Conservation (phyloP, 2,113 vertebrate species). For the Notothenia coriiceps region DNA sequence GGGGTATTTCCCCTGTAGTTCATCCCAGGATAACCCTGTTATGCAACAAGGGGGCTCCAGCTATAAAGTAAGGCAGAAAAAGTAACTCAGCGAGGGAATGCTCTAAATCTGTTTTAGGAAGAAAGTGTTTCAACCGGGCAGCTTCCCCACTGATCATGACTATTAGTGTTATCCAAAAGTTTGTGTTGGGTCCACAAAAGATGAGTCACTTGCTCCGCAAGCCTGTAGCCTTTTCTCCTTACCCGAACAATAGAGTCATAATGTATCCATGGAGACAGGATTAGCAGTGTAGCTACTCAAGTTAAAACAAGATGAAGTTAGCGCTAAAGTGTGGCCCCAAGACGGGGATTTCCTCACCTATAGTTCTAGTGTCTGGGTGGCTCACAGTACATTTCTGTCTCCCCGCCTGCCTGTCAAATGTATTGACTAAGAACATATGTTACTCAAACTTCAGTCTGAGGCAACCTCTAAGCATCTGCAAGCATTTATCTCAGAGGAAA, state of each 20-base stretch:
- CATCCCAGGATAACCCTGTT: slow-evolving; percentile 76
- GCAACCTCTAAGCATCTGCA: slow-evolving; percentile 74
- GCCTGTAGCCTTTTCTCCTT: slow-evolving; percentile 53
- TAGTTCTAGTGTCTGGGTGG: neutral
- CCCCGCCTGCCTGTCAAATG: slow-evolving; percentile 17
- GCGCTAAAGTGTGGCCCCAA: neutral
- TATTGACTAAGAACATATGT: slow-evolving; percentile 46
- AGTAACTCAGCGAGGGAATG: slow-evolving; percentile 60
- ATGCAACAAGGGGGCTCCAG: slow-evolving; percentile 57
- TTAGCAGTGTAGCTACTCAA: slow-evolving; percentile 38
- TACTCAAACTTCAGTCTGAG: slow-evolving; percentile 56
- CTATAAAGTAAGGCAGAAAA: slow-evolving; percentile 54
- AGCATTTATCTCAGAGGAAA: slow-evolving; percentile 66
- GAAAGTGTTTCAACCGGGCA: slow-evolving; percentile 69
- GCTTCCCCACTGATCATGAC: slow-evolving; percentile 60
- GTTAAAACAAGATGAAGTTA: slow-evolving; percentile 49
- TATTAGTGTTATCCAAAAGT: slow-evolving; percentile 53
- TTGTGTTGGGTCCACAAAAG: slow-evolving; percentile 61
- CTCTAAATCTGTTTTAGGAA: slow-evolving; percentile 68
- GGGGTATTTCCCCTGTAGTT: slow-evolving; percentile 74
- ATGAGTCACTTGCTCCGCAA: slow-evolving; percentile 78
- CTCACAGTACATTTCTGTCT: slow-evolving; percentile 17
- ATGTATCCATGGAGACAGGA: slow-evolving; percentile 52
- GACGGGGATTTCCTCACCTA: slow-evolving; percentile 7
- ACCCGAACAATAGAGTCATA: slow-evolving; percentile 50